These are phyloP conservation scores for Eristalinus sepulchralis DNA, from an alignment of 2,888 invertebrate genomes.

Conservation along the genomic window DNA sequence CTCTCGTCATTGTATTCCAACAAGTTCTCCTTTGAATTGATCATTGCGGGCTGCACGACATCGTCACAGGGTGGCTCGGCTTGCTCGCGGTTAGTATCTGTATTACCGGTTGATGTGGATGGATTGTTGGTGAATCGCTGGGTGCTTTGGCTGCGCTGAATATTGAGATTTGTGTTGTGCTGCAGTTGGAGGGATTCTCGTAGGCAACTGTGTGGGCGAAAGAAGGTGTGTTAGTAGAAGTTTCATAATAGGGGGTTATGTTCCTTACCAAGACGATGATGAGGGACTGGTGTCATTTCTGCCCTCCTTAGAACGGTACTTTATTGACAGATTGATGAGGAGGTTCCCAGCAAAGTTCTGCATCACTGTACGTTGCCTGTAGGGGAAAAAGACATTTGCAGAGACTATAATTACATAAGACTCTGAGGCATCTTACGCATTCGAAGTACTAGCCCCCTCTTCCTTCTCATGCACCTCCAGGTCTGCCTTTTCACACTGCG, in stretches of 20 bases:
- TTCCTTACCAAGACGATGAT: conserved; percentile 78
- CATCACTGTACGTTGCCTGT: conserved; percentile 80
- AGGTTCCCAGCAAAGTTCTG: conserved; percentile 81
- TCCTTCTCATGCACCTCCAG: conserved; percentile 88
- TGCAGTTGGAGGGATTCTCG: conserved; percentile 80
- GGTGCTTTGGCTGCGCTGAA: conserved; percentile 81
- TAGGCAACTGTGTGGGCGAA: conserved; percentile 76
- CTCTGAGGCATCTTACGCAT: conserved; percentile 13
- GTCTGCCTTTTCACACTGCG: conserved; percentile 86
- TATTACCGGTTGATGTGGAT: conserved; percentile 63
- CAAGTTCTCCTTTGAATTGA: conserved; percentile 74
- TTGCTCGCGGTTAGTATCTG: conserved; percentile 72
- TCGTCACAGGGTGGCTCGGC: conserved; percentile 72
- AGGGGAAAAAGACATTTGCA: background rate
- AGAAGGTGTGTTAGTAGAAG: background rate
- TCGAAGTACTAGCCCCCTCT: conserved; percentile 73
- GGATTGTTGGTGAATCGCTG: conserved; percentile 77
- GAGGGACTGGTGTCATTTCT: conserved; percentile 77
- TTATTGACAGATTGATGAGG: conserved; percentile 80
- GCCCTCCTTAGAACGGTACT: conserved; percentile 79
- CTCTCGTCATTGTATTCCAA: conserved; percentile 74
- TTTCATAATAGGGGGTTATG: background rate
- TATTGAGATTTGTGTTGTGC: conserved; percentile 81
- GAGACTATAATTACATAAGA: background rate
- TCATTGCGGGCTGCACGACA: conserved; percentile 60